These are phyloP conservation scores for Junco hyemalis DNA, from an alignment of 2,113 vertebrate species.

Conservation along the genomic window DNA sequence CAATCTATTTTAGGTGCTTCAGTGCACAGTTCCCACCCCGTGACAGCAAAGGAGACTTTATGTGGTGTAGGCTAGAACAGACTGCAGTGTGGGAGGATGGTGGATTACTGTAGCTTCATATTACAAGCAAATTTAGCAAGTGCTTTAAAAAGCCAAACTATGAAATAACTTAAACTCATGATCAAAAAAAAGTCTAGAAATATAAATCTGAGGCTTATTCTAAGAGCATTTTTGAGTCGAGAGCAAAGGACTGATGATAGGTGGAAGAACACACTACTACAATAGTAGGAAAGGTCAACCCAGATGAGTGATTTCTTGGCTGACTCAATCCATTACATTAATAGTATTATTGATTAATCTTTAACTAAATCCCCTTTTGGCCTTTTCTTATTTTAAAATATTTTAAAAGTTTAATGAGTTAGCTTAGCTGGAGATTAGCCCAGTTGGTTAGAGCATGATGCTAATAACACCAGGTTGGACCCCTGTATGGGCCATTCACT, in stretches of 20 bases:
- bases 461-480: neutral
- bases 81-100: constrained; percentile 47
- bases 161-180: constrained; percentile 23
- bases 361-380: neutral
- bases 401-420: neutral
- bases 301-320: neutral
- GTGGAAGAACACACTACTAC: neutral
- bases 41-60: constrained; percentile 35
- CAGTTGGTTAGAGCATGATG: neutral
- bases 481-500: neutral
- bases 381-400: neutral
- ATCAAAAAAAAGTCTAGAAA: neutral
- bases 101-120: constrained; percentile 33
- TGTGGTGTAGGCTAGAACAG: constrained; percentile 43
- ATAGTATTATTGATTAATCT: neutral
- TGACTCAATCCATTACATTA: neutral
- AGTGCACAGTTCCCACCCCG: neutral
- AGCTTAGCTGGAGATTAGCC: neutral
- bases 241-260: neutral
- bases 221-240: neutral
- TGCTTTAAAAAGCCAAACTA: constrained; percentile 38
- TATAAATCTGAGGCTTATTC: neutral
- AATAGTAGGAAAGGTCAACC: neutral
- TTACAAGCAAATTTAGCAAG: constrained; percentile 39
- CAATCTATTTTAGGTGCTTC: constrained; percentile 41